Percentiles rank a stretch among this genome's conserved stretches.
phyloP scores from a whole-genome alignment of 2,797 vertebrate genomes.

The Aythya fuligula region DNA sequence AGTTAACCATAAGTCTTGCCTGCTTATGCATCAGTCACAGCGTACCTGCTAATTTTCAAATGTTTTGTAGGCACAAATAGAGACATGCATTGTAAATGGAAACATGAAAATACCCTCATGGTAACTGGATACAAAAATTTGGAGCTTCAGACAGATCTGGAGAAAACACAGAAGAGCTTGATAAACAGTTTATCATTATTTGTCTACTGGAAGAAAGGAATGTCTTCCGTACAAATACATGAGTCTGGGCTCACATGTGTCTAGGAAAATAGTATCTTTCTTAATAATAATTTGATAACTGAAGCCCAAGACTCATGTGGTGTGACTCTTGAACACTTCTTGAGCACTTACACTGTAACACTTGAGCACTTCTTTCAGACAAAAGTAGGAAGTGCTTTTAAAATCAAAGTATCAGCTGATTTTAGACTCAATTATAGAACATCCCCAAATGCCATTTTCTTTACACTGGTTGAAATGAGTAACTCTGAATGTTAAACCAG shows the following conservation, averaged over 20 bases:
- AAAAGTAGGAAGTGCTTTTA: background rate
- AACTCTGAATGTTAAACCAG: background rate
- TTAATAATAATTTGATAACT: background rate
- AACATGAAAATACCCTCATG: background rate
- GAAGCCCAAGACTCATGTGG: rapidly evolving
- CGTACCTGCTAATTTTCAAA: background rate
- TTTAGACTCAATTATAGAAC: background rate
- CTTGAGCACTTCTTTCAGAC: background rate
- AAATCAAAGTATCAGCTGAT: background rate
- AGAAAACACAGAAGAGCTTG: background rate
- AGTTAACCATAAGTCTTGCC: background rate
- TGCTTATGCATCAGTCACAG: background rate
- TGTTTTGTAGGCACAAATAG: background rate
- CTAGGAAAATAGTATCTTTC: background rate
- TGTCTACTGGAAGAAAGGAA: background rate
- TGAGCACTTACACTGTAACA: background rate
- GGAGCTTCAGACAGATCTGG: background rate
- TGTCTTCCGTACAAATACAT: background rate
- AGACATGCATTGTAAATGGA: background rate
- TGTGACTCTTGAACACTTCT: background rate
- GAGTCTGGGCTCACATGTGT: background rate
- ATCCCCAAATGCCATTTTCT: background rate
- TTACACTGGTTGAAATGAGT: background rate
- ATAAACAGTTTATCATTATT: background rate
- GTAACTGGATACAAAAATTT: background rate